Evolutionary conservation across 2,113 vertebrate species (phyloP).

Genomic region (Tricholaema leucomelas): DNA sequence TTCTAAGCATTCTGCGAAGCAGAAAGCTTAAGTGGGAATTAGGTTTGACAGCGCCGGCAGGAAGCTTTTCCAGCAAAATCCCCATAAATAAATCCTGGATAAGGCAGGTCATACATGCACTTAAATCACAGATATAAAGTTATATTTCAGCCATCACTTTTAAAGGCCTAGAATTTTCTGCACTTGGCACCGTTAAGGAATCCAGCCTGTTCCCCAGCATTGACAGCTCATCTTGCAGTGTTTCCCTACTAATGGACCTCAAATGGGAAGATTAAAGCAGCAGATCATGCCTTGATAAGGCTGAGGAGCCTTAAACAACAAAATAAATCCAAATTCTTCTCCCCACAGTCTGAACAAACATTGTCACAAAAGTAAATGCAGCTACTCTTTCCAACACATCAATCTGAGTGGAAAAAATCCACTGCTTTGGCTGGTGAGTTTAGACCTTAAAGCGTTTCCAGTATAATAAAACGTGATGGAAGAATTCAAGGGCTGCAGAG

Average conservation of each 20-base stretch:
- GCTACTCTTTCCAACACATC: neutral
- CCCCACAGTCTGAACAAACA: neutral
- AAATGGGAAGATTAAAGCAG: conserved; percentile 21
- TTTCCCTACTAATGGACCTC: neutral
- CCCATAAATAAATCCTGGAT: neutral
- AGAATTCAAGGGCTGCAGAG: conserved; percentile 50
- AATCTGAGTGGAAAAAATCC: conserved; percentile 59
- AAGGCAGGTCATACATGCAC: neutral
- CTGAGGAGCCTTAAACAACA: neutral
- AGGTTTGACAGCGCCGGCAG: conserved; percentile 1
- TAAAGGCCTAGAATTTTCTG: neutral
- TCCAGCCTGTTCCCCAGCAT: neutral
- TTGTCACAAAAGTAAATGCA: neutral
- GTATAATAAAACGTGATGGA: conserved; percentile 64
- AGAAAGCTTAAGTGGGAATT: conserved; percentile 17
- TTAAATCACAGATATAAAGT: conserved; percentile 24
- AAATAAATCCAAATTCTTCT: neutral
- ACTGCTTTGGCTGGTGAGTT: conserved; percentile 27
- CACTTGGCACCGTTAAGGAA: neutral
- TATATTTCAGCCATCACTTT: neutral
- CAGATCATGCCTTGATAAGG: conserved; percentile 8
- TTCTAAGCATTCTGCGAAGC: neutral
- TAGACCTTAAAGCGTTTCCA: conserved; percentile 40
- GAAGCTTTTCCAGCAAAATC: conserved; percentile 39
- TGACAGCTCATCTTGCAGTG: neutral